phyloP scores from a whole-genome alignment of 2,888 invertebrate genomes.

The Drosophila macrospina region DNA sequence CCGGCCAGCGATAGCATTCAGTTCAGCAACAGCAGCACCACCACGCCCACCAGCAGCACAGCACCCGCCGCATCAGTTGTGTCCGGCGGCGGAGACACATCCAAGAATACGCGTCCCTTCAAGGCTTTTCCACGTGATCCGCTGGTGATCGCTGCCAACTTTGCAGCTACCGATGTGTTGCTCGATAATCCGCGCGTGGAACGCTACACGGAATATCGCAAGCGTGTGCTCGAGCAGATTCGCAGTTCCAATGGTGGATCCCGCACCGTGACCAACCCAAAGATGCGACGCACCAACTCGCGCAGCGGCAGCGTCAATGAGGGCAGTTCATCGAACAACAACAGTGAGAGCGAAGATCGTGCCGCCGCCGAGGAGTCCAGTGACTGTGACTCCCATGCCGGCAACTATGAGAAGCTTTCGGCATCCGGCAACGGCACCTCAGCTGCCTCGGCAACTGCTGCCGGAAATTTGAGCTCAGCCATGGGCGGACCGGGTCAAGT shows the following conservation, averaged over 20 bases:
- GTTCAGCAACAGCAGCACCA: constrained; percentile 14
- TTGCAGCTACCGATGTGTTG: constrained; percentile 86
- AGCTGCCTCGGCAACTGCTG: constrained; percentile 7
- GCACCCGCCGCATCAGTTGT: constrained; percentile 38
- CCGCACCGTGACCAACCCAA: constrained; percentile 88
- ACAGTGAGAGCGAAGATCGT: constrained; percentile 83
- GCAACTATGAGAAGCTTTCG: constrained; percentile 68
- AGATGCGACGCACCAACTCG: constrained; percentile 88
- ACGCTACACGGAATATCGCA: constrained; percentile 90
- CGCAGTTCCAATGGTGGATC: constrained; percentile 88
- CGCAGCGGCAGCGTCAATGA: constrained; percentile 80
- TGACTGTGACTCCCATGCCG: constrained; percentile 83
- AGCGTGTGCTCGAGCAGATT: constrained; percentile 88
- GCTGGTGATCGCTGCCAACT: constrained; percentile 87
- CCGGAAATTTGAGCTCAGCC: constrained; percentile 8
- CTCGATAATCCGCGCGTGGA: constrained; percentile 88
- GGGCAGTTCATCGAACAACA: constrained; percentile 77
- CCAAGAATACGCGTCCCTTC: constrained; percentile 87
- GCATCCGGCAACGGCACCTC: neutral
- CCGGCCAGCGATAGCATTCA: constrained; percentile 11
- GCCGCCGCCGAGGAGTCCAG: constrained; percentile 82
- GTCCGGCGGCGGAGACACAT: constrained; percentile 40
- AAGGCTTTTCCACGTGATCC: constrained; percentile 91
- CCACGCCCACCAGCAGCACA: constrained; percentile 50
- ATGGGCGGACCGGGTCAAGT: constrained; percentile 72